Conservation (phyloP, 2,797 vertebrate genomes). For the Garrulus glandarius region DNA sequence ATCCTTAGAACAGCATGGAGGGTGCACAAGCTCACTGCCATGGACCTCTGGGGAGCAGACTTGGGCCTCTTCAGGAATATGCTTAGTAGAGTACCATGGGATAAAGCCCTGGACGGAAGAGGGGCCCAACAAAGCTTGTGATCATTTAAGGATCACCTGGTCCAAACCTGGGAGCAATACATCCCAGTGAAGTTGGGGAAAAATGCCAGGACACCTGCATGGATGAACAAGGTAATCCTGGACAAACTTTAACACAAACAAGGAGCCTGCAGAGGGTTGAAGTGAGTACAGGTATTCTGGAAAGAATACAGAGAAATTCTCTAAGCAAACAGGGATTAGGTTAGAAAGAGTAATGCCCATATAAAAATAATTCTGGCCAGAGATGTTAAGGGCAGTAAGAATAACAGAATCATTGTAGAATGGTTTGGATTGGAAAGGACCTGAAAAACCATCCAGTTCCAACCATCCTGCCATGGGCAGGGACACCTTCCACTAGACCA, state of each 20-base stretch:
- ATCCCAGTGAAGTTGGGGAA: neutral
- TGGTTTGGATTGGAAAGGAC: neutral
- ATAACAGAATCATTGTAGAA: fast-evolving
- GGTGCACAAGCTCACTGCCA: neutral
- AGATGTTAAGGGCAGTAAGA: neutral
- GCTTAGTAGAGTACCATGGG: too few relatives aligned
- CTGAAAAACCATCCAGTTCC: neutral
- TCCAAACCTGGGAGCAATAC: neutral
- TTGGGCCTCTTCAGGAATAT: neutral
- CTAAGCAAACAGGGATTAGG: neutral
- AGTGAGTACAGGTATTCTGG: neutral
- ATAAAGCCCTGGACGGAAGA: neutral
- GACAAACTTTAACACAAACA: neutral
- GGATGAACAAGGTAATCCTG: neutral
- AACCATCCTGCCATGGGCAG: neutral
- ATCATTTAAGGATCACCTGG: neutral
- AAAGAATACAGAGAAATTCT: neutral
- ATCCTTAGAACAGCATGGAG: neutral
- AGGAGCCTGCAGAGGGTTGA: neutral
- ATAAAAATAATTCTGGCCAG: neutral
- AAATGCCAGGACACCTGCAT: neutral
- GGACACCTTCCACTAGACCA: neutral
- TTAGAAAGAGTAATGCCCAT: neutral
- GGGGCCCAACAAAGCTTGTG: fast-evolving
- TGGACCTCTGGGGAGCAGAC: neutral